These are phyloP conservation scores for Amphiprion percula DNA, from an alignment of 2,113 vertebrate species.

Conservation along the genomic window DNA sequence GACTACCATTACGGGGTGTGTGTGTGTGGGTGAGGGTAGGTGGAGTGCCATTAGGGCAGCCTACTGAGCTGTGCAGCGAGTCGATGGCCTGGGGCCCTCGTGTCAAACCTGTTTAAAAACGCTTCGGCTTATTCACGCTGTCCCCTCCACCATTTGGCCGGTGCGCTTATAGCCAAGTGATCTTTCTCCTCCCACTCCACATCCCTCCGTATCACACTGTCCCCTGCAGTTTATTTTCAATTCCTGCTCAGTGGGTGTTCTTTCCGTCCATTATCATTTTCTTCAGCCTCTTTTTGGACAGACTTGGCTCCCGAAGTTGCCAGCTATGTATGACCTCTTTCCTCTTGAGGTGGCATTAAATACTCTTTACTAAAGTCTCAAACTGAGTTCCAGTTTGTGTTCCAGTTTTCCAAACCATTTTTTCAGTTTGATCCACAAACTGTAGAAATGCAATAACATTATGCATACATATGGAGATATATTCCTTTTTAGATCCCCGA, in stretches of 20 bases:
- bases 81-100: conserved; percentile 38
- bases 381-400: neutral
- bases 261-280: conserved; percentile 48
- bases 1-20: conserved; percentile 39
- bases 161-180: conserved; percentile 52
- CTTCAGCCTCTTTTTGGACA: neutral
- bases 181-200: conserved; percentile 52
- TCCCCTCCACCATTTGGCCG: conserved; percentile 45
- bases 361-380: neutral
- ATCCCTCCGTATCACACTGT: conserved; percentile 31
- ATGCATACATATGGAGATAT: no score
- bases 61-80: conserved; percentile 51
- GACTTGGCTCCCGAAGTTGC: neutral
- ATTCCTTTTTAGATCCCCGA: neutral
- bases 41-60: conserved; percentile 50
- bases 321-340: conserved; percentile 3
- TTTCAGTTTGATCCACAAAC: no score
- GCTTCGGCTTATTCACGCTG: conserved; percentile 54
- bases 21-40: conserved; percentile 31
- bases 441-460: no score
- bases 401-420: no score
- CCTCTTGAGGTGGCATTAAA: conserved; percentile 28
- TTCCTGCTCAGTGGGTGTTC: conserved; percentile 39
- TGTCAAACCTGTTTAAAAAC: conserved; percentile 69
- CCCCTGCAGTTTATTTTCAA: conserved; percentile 63